Conservation (phyloP, 2,113 vertebrate species). For the Heloderma charlesbogerti region DNA sequence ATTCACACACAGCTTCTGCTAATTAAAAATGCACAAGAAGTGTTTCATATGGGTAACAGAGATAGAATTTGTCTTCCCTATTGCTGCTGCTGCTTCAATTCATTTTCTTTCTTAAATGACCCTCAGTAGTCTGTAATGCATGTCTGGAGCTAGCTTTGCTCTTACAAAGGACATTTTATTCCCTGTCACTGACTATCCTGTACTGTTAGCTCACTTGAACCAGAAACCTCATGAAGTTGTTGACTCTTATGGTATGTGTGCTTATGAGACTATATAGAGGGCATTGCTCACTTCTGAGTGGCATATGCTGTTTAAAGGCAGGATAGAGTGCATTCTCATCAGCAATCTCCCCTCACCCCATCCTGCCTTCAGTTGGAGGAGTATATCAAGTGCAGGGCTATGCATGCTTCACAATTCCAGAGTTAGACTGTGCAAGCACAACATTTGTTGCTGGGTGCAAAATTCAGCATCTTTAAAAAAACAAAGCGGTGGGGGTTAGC, state of each 20-base stretch:
- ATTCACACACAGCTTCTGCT: neutral
- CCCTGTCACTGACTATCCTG: fast-evolving
- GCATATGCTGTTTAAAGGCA: neutral
- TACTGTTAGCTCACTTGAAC: slow-evolving; percentile 22
- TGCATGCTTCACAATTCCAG: neutral
- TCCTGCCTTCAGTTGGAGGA: fast-evolving
- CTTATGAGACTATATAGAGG: slow-evolving; percentile 32
- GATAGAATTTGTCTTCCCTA: slow-evolving; percentile 20
- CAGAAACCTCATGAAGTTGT: neutral
- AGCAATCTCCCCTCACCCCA: neutral
- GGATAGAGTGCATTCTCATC: slow-evolving; percentile 5
- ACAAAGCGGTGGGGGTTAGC: neutral
- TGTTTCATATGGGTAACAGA: slow-evolving; percentile 41
- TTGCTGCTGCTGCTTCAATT: neutral
- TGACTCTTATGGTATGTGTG: neutral
- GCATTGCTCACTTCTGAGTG: slow-evolving; percentile 30
- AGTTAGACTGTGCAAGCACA: neutral
- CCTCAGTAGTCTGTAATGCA: neutral
- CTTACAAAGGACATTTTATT: slow-evolving; percentile 24
- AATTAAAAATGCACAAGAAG: neutral
- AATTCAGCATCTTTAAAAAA: neutral
- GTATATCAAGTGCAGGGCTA: neutral
- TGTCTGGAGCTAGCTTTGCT: neutral
- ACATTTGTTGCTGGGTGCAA: neutral
- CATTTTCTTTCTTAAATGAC: neutral